These are phyloP conservation scores for Drosophila eugracilis DNA, from an alignment of 1,140 invertebrate species.

Conservation along the genomic window DNA sequence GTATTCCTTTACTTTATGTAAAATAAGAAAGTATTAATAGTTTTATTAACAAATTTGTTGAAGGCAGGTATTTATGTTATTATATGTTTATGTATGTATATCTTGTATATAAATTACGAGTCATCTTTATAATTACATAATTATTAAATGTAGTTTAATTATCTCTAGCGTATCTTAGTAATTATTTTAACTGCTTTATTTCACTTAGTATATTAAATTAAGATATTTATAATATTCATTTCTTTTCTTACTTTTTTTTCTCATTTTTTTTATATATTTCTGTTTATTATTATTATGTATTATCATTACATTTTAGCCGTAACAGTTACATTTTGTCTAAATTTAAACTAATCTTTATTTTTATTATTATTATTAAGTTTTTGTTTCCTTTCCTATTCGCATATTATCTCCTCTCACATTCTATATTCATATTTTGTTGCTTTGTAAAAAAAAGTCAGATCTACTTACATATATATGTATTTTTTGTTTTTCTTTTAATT, in stretches of 20 bases:
- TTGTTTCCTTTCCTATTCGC: constrained; percentile 8
- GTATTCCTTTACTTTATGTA: constrained; percentile 82
- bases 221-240: constrained; percentile 47
- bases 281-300: constrained; percentile 48
- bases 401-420: background rate
- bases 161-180: constrained; percentile 65
- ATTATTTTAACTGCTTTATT: constrained; percentile 72
- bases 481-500: constrained; percentile 16
- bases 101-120: constrained; percentile 81
- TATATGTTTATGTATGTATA: constrained; percentile 72
- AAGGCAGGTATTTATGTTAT: constrained; percentile 81
- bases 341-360: constrained; percentile 33
- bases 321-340: constrained; percentile 56
- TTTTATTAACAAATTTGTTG: constrained; percentile 82
- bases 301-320: constrained; percentile 45
- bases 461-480: constrained; percentile 45
- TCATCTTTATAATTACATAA: constrained; percentile 73
- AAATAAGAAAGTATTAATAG: constrained; percentile 81
- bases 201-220: constrained; percentile 71
- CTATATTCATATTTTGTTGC: constrained; percentile 7
- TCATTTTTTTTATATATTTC: constrained; percentile 31
- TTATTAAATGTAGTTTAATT: constrained; percentile 71
- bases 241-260: constrained; percentile 28
- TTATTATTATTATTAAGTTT: constrained; percentile 23
- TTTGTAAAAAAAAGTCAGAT: constrained; percentile 65